These are phyloP conservation scores for Cylas formicarius DNA, from an alignment of 1,140 invertebrate species.

Conservation along the genomic window DNA sequence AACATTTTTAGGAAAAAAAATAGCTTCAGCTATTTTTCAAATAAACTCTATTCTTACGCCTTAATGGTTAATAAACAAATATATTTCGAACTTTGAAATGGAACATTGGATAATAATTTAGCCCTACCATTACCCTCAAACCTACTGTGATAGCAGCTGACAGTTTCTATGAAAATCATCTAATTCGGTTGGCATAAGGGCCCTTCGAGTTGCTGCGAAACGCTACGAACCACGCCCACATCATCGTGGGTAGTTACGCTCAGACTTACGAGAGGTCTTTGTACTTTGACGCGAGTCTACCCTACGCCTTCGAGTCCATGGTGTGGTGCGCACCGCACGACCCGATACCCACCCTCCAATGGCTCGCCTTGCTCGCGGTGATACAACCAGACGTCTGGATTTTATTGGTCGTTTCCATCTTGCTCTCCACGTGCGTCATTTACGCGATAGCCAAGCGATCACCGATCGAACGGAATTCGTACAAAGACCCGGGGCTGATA, in stretches of 20 bases:
- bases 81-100: too few species aligned
- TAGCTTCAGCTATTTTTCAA: too few species aligned
- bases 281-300: constrained; percentile 10
- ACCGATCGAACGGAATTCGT: not conserved
- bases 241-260: constrained; percentile 14
- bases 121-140: too few species aligned
- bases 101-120: too few species aligned
- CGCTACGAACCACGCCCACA: not conserved
- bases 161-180: too few species aligned
- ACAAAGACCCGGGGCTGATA: not conserved
- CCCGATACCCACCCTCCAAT: not conserved
- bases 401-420: not conserved
- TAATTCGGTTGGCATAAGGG: too few species aligned
- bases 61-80: too few species aligned
- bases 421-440: not conserved
- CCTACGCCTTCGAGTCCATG: constrained; percentile 9
- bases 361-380: constrained; percentile 1
- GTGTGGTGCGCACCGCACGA: constrained; percentile 14
- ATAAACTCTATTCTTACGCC: too few species aligned
- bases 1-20: too few species aligned
- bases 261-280: constrained; percentile 7
- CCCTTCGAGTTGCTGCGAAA: constrained; percentile 5
- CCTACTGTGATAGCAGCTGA: too few species aligned
- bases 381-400: constrained; percentile 16
- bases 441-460: constrained; percentile 2